phyloP scores from a whole-genome alignment of 1,140 invertebrate genomes.

The Drosophila erecta region DNA sequence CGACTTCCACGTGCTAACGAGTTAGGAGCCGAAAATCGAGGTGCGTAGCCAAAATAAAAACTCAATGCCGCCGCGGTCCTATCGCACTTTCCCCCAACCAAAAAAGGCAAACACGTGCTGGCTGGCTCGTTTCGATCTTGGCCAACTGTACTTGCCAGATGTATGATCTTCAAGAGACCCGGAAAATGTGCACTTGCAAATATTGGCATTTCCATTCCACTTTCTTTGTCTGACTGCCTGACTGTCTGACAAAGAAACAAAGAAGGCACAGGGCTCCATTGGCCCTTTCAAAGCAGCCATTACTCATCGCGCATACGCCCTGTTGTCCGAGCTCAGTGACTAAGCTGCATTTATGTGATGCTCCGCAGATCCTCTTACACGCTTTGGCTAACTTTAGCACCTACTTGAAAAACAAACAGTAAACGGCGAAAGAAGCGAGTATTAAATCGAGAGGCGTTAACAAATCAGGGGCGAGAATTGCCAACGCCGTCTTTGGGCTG shows the following conservation, averaged over 20 bases:
- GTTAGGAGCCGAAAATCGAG: slow-evolving; percentile 15
- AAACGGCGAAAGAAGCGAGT: slow-evolving; percentile 23
- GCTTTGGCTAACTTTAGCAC: slow-evolving; percentile 56
- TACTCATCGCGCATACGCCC: slow-evolving; percentile 42
- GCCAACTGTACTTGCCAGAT: slow-evolving; percentile 57
- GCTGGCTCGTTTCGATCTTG: not conserved
- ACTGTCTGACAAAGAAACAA: slow-evolving; percentile 33
- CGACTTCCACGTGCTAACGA: slow-evolving; percentile 37
- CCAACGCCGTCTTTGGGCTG: slow-evolving; percentile 6
- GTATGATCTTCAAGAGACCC: slow-evolving; percentile 25
- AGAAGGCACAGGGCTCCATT: slow-evolving; percentile 14
- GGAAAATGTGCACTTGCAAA: slow-evolving; percentile 10
- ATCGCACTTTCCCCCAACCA: slow-evolving; percentile 38
- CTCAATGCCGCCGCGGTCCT: slow-evolving; percentile 36
- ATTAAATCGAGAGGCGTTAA: slow-evolving; percentile 32
- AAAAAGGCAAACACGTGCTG: slow-evolving; percentile 27
- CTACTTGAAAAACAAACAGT: slow-evolving; percentile 40
- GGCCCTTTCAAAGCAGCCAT: slow-evolving; percentile 24
- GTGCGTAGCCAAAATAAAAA: slow-evolving; percentile 34
- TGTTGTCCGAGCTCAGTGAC: slow-evolving; percentile 22
- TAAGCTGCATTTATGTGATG: slow-evolving; percentile 25
- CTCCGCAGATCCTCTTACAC: slow-evolving; percentile 35
- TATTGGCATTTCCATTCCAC: slow-evolving; percentile 19
- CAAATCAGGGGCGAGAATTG: slow-evolving; percentile 18
- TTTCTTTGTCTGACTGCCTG: slow-evolving; percentile 26